Evolutionary conservation across 2,888 invertebrate species (phyloP).

Genomic region (Dascillus cervinus): DNA sequence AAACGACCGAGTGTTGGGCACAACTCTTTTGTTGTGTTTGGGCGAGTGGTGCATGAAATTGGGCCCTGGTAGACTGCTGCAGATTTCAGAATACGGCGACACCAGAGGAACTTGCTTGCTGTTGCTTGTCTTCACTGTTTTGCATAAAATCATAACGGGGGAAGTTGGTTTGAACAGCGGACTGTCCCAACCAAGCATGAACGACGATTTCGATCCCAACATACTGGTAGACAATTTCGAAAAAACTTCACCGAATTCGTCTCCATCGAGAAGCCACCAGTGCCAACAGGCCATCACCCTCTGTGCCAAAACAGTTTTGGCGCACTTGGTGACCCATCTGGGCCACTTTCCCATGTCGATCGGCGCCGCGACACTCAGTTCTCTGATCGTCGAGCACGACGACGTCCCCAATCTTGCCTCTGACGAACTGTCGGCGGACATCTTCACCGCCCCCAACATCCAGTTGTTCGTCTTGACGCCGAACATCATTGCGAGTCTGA

Average conservation of each 20-base stretch:
- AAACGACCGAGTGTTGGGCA: slow-evolving; percentile 64
- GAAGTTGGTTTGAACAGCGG: slow-evolving; percentile 45
- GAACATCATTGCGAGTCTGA: slow-evolving; percentile 75
- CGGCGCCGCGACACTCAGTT: slow-evolving; percentile 81
- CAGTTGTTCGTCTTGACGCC: slow-evolving; percentile 80
- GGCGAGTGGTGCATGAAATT: slow-evolving; percentile 92
- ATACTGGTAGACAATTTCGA: slow-evolving; percentile 62
- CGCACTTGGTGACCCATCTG: slow-evolving; percentile 84
- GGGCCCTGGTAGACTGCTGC: slow-evolving; percentile 56
- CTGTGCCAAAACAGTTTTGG: slow-evolving; percentile 54
- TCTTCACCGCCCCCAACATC: slow-evolving; percentile 77
- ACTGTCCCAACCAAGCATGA: slow-evolving; percentile 44
- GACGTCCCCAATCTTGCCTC: slow-evolving; percentile 67
- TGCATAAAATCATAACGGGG: slow-evolving; percentile 54
- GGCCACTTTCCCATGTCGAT: slow-evolving; percentile 92
- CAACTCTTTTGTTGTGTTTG: slow-evolving; percentile 78
- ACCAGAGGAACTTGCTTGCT: slow-evolving; percentile 46
- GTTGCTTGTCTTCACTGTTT: slow-evolving; percentile 64
- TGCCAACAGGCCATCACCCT: slow-evolving; percentile 51
- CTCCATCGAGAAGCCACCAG: slow-evolving; percentile 44
- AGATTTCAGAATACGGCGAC: slow-evolving; percentile 44
- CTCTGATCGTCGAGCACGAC: slow-evolving; percentile 86
- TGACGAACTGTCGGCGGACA: slow-evolving; percentile 71
- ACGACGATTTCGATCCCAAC: slow-evolving; percentile 67
- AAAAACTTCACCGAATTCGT: slow-evolving; percentile 42